A percentile compares a stretch with the other conserved stretches of the same genome.
phyloP scores from a whole-genome alignment of 2,113 vertebrate species.

The Thamnophis sirtalis region DNA sequence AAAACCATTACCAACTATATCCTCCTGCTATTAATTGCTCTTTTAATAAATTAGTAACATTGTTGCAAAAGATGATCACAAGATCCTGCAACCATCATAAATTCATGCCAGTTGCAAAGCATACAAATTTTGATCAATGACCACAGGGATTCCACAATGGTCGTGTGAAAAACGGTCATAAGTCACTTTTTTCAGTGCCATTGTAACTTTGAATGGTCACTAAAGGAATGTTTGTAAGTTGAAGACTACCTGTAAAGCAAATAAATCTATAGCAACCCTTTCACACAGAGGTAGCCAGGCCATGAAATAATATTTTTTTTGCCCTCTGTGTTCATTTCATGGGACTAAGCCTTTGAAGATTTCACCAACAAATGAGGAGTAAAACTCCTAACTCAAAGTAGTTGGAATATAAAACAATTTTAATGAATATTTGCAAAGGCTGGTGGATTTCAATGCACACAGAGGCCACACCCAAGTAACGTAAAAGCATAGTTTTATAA shows the following conservation, averaged over 20 bases:
- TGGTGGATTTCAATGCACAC: too few species aligned
- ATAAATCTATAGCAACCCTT: background rate
- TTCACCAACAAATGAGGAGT: background rate
- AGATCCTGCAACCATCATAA: background rate
- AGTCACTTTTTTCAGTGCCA: background rate
- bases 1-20: background rate
- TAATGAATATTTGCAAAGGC: too few species aligned
- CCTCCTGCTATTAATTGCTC: background rate
- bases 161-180: background rate
- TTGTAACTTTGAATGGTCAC: background rate
- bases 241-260: background rate
- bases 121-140: background rate
- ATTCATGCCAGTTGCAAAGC: background rate
- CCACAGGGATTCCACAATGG: background rate
- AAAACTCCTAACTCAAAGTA: too few species aligned
- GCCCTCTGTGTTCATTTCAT: background rate
- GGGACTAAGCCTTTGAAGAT: background rate
- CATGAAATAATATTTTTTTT: too few species aligned
- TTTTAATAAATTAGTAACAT: background rate
- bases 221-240: background rate
- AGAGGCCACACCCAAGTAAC: too few species aligned
- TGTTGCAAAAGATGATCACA: background rate
- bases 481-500: too few species aligned
- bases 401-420: too few species aligned
- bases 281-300: background rate